A percentile compares a stretch with the other conserved stretches of the same genome.
Evolutionary conservation across 1,140 invertebrate genomes (phyloP).

Genomic region (Drosophila aff.): DNA sequence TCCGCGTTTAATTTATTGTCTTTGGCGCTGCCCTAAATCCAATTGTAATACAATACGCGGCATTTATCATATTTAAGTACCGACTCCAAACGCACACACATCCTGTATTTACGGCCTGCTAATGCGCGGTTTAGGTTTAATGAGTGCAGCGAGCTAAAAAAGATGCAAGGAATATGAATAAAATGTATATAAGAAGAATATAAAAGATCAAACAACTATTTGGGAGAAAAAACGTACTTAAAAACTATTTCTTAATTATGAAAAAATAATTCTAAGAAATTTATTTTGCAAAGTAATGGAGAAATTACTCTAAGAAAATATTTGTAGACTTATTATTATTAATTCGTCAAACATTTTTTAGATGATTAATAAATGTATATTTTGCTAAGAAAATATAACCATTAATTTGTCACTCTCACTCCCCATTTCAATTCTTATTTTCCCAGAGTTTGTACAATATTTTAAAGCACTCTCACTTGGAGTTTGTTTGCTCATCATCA

Average conservation of each 20-base stretch:
- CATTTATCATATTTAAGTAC: constrained; percentile 82
- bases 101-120: constrained; percentile 78
- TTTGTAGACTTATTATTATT: background rate
- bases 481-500: constrained; percentile 49
- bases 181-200: background rate
- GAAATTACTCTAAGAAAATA: background rate
- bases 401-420: no score
- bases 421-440: background rate
- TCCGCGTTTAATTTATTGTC: constrained; percentile 72
- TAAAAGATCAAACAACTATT: no score
- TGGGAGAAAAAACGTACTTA: background rate
- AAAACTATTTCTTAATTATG: background rate
- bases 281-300: background rate
- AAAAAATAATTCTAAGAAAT: background rate
- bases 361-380: background rate
- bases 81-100: constrained; percentile 66
- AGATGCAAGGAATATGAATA: background rate
- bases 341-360: background rate
- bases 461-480: constrained; percentile 1
- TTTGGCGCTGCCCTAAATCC: constrained; percentile 78
- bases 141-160: constrained; percentile 37
- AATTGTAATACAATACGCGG: constrained; percentile 77
- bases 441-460: background rate
- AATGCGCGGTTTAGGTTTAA: constrained; percentile 79
- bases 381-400: background rate